A percentile compares a stretch with the other conserved stretches of the same genome.
Conservation (phyloP, 2,888 invertebrate genomes). For the Ceramica pisi region DNA sequence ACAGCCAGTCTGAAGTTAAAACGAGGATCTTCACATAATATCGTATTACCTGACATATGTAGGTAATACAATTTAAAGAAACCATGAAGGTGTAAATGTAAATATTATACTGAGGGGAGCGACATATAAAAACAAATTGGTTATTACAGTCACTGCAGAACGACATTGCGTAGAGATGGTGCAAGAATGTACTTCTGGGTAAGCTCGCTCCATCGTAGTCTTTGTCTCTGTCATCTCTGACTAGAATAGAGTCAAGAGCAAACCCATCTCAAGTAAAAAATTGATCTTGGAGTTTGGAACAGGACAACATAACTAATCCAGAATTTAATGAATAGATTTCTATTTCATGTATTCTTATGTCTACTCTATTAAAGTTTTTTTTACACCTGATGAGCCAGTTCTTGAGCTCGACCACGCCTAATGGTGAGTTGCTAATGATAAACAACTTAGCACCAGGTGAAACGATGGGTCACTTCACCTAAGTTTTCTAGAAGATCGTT, state of each 20-base stretch:
- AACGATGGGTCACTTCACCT: too few species aligned
- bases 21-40: constrained; percentile 42
- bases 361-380: too few species aligned
- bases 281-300: neutral
- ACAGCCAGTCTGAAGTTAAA: constrained; percentile 12
- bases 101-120: constrained; percentile 44
- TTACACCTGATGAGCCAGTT: too few species aligned
- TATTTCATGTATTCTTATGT: neutral
- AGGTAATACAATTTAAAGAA: constrained; percentile 54
- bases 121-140: constrained; percentile 18
- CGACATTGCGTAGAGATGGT: neutral
- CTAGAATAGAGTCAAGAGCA: too few species aligned
- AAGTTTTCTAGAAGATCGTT: too few species aligned
- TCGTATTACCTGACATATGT: constrained; percentile 51
- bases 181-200: too few species aligned
- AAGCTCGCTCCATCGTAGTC: too few species aligned
- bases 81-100: constrained; percentile 55
- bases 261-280: too few species aligned
- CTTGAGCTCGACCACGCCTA: too few species aligned
- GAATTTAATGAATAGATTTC: neutral
- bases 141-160: constrained; percentile 1
- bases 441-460: too few species aligned
- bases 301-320: neutral
- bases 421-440: too few species aligned
- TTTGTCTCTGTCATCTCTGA: too few species aligned